A percentile compares a stretch with the other conserved stretches of the same genome.
These are phyloP conservation scores for Tiliqua scincoides DNA, from an alignment of 2,113 vertebrate genomes.

Conservation along the genomic window DNA sequence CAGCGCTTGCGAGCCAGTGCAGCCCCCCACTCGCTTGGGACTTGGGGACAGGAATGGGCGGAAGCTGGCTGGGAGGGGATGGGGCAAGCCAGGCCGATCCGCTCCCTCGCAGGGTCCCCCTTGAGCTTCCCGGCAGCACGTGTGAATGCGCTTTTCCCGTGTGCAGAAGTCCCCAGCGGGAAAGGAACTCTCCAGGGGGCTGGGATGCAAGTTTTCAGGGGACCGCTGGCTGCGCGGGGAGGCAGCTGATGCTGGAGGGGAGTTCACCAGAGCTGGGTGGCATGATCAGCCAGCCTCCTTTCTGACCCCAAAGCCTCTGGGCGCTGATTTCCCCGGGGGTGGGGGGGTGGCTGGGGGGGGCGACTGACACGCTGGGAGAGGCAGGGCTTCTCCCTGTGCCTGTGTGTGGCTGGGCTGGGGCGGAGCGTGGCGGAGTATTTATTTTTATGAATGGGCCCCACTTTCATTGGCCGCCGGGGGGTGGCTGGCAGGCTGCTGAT, in stretches of 20 bases:
- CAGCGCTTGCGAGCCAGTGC: neutral
- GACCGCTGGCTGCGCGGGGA: neutral
- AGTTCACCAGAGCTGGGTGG: no score
- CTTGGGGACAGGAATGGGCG: neutral
- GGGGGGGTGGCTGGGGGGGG: neutral
- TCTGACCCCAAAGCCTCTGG: neutral
- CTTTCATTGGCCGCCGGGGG: slow-evolving; percentile 25
- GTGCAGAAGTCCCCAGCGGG: neutral
- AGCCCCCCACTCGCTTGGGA: neutral
- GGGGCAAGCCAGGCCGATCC: neutral
- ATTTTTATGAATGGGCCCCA: slow-evolving; percentile 39
- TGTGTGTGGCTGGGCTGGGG: neutral
- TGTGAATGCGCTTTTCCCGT: slow-evolving; percentile 25
- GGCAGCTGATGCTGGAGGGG: neutral
- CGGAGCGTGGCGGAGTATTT: neutral
- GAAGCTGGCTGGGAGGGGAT: neutral
- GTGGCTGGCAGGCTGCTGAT: slow-evolving; percentile 2
- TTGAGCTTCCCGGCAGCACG: slow-evolving; percentile 21
- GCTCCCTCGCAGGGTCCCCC: neutral
- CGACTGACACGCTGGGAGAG: neutral
- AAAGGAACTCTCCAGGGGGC: neutral
- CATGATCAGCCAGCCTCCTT: no score
- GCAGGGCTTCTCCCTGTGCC: neutral
- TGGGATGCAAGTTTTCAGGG: neutral
- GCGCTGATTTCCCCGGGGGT: no score